These are phyloP conservation scores for Tenthredo mesomela DNA, from an alignment of 2,888 invertebrate genomes.

Conservation along the genomic window DNA sequence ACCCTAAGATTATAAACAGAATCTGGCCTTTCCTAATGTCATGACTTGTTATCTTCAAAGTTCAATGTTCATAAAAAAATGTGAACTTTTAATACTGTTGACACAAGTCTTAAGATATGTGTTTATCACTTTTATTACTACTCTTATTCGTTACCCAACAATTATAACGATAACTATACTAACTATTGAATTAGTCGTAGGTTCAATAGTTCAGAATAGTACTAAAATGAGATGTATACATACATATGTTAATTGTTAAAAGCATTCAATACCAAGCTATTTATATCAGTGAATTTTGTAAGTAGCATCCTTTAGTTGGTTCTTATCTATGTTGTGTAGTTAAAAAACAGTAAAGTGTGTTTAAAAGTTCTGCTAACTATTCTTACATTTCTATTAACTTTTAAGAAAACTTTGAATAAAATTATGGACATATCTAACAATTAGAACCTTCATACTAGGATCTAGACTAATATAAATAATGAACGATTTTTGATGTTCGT, in stretches of 20 bases:
- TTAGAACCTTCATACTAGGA: background rate
- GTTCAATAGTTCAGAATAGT: background rate
- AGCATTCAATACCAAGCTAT: background rate
- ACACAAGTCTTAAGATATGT: background rate
- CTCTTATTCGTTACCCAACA: background rate
- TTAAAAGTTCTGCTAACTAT: background rate
- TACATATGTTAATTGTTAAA: background rate
- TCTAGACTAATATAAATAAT: background rate
- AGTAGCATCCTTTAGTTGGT: background rate
- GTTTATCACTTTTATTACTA: background rate
- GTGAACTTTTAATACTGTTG: conserved; percentile 21
- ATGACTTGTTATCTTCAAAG: conserved; percentile 2
- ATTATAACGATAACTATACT: background rate
- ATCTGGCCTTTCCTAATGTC: conserved; percentile 18
- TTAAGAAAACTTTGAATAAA: background rate
- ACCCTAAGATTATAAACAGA: conserved; percentile 3
- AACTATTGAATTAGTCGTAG: background rate
- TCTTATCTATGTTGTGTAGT: background rate
- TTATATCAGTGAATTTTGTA: background rate
- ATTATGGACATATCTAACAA: background rate
- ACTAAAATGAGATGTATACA: background rate
- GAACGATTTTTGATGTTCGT: background rate
- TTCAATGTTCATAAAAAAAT: background rate
- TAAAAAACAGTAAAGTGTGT: background rate
- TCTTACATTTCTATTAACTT: background rate